These are phyloP conservation scores for Synanthedon myopaeformis DNA, from an alignment of 2,888 invertebrate species.

Conservation along the genomic window DNA sequence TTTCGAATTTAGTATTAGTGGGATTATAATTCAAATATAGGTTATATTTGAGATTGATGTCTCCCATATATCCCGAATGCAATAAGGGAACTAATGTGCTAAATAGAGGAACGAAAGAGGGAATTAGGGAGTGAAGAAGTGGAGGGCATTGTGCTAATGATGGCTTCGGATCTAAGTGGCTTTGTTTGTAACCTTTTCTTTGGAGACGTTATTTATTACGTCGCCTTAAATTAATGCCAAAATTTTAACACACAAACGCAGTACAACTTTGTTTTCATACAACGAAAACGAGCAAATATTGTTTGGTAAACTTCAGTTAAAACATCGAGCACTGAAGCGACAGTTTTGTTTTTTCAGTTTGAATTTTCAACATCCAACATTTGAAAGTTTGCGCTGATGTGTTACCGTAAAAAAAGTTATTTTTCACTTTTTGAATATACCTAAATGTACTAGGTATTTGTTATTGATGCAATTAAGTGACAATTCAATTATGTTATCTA, in stretches of 20 bases:
- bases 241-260: not conserved
- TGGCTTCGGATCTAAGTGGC: constrained; percentile 29
- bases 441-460: too few relatives aligned
- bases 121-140: constrained; percentile 3
- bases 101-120: constrained; percentile 1
- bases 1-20: too few relatives aligned
- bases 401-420: not conserved
- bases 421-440: too few relatives aligned
- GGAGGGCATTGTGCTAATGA: constrained; percentile 18
- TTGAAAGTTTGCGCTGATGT: not conserved
- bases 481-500: too few relatives aligned
- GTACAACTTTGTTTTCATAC: not conserved
- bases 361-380: not conserved
- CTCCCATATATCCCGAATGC: not conserved
- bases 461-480: too few relatives aligned
- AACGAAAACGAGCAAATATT: not conserved
- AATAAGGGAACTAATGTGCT: constrained; percentile 1
- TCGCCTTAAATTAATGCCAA: constrained; percentile 16
- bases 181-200: constrained; percentile 36
- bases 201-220: constrained; percentile 33
- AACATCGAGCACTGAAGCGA: not conserved
- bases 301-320: not conserved
- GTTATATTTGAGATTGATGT: too few relatives aligned
- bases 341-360: not conserved
- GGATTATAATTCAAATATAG: too few relatives aligned